Conservation (phyloP, 2,888 invertebrate species). For the Drosophila basisetae region DNA sequence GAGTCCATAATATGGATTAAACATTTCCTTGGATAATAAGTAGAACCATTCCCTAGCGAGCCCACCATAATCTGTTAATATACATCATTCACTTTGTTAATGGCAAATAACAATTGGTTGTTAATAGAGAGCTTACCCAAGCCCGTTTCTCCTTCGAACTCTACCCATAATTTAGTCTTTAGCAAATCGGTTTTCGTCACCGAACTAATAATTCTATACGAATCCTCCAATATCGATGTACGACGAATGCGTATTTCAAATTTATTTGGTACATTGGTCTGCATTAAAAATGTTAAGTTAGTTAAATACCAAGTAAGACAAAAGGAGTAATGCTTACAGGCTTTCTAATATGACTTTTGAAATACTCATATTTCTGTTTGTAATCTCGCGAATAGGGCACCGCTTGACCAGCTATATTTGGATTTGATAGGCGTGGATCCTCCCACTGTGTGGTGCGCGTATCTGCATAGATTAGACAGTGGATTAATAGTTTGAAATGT, state of each 20-base stretch:
- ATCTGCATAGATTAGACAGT: constrained; percentile 87
- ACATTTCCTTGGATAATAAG: constrained; percentile 99
- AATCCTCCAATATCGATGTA: constrained; percentile 97
- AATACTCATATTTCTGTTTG: constrained; percentile 99
- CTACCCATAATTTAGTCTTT: constrained; percentile 99
- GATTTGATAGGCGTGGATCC: constrained; percentile 98
- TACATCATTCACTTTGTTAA: not conserved
- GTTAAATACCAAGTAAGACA: not conserved
- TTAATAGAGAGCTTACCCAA: constrained; percentile 85
- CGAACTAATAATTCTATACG: constrained; percentile 96
- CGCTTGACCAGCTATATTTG: constrained; percentile 98
- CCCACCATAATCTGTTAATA: constrained; percentile 94
- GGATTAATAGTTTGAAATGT: not conserved
- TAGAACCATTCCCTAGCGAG: constrained; percentile 99
- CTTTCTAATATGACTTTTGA: constrained; percentile 97
- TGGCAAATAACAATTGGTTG: not conserved
- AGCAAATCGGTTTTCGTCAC: constrained; percentile 96
- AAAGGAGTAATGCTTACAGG: constrained; percentile 88
- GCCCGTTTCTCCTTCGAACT: constrained; percentile 99
- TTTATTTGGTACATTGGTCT: constrained; percentile 98
- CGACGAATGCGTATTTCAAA: constrained; percentile 98
- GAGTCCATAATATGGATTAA: constrained; percentile 99
- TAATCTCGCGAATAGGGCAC: constrained; percentile 99
- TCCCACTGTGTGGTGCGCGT: constrained; percentile 99
- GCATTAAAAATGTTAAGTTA: constrained; percentile 71